A percentile compares a stretch with the other conserved stretches of the same genome.
Conservation (phyloP, 2,888 invertebrate genomes). For the Cephus spinipes region DNA sequence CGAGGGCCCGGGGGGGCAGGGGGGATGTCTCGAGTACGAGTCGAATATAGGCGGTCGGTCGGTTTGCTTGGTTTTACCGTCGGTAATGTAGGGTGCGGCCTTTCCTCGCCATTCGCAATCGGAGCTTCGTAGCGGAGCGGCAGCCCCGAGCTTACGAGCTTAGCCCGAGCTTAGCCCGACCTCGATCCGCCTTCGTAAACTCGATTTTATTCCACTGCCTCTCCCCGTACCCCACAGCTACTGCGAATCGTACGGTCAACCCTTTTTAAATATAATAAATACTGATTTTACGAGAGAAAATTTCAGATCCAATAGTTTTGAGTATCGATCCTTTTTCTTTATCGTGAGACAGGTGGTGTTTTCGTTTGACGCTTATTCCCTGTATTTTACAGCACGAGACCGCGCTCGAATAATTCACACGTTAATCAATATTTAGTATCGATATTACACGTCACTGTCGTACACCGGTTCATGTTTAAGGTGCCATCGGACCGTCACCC, state of each 20-base stretch:
- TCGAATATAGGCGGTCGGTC: neutral
- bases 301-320: neutral
- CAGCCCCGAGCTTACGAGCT: neutral
- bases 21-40: neutral
- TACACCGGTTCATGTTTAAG: neutral
- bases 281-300: neutral
- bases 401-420: neutral
- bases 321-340: neutral
- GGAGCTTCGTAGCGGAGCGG: neutral
- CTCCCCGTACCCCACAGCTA: no score
- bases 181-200: neutral
- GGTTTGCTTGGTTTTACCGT: neutral
- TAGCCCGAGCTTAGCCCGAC: neutral
- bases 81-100: neutral
- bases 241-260: neutral
- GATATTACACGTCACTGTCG: neutral
- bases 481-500: neutral
- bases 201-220: neutral
- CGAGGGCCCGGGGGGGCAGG: neutral
- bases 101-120: neutral
- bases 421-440: neutral
- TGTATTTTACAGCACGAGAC: neutral
- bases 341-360: neutral
- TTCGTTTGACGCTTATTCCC: neutral
- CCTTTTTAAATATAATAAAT: neutral